These are phyloP conservation scores for Lutjanus argentimaculatus DNA, from an alignment of 2,797 vertebrate species.

Conservation along the genomic window DNA sequence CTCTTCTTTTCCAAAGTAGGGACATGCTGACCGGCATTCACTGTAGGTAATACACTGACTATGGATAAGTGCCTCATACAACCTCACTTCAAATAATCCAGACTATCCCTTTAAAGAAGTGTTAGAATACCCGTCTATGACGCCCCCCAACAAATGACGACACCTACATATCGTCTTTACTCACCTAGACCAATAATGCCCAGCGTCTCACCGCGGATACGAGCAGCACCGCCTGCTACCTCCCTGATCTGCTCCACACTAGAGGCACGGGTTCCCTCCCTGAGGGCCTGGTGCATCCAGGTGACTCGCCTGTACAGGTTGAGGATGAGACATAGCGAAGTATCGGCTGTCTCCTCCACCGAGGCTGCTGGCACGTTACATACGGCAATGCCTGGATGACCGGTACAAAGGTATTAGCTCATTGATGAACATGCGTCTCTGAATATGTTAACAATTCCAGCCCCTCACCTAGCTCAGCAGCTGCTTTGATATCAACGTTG, in stretches of 20 bases:
- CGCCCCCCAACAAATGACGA: background rate
- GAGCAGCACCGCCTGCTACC: conserved; percentile 91
- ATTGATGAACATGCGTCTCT: background rate
- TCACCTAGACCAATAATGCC: conserved; percentile 93
- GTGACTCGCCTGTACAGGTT: conserved; percentile 93
- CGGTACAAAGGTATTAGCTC: accelerated
- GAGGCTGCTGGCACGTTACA: conserved; percentile 92
- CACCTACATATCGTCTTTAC: conserved; percentile 10
- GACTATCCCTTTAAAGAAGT: no score
- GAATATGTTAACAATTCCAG: background rate
- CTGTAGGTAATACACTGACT: no score
- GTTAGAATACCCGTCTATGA: background rate
- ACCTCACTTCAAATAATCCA: no score
- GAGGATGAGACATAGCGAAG: conserved; percentile 92
- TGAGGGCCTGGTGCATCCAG: conserved; percentile 93
- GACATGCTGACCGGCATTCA: no score
- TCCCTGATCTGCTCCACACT: conserved; percentile 93
- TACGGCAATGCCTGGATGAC: conserved; percentile 90
- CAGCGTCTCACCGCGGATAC: conserved; percentile 92
- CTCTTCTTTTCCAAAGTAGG: no score
- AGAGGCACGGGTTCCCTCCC: conserved; percentile 91
- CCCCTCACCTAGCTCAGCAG: conserved; percentile 90
- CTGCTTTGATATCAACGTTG: conserved; percentile 93
- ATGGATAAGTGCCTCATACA: no score
- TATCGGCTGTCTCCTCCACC: conserved; percentile 93